Conservation (phyloP, 2,113 vertebrate genomes). For the Phylloscopus whistleri region DNA sequence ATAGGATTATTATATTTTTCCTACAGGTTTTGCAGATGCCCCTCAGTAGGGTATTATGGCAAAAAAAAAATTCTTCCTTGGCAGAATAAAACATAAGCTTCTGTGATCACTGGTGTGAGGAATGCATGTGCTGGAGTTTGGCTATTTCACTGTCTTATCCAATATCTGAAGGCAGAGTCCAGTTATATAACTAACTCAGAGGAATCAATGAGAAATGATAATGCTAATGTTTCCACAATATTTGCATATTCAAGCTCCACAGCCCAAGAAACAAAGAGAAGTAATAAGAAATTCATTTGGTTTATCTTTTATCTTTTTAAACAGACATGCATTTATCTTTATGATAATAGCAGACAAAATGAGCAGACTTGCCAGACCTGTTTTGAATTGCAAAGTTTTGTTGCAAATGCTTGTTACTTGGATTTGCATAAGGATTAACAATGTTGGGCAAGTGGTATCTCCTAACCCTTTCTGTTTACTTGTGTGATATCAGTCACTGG, state of each 20-base stretch:
- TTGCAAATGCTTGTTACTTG: not conserved
- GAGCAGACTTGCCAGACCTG: slow-evolving; percentile 24
- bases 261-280: slow-evolving; percentile 24
- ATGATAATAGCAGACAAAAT: not conserved
- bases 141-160: not conserved
- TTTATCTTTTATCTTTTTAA: slow-evolving; percentile 58
- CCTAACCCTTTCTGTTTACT: slow-evolving; percentile 11
- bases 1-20: not conserved
- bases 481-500: not conserved
- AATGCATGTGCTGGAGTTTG: not conserved
- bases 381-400: slow-evolving; percentile 24
- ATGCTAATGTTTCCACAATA: not conserved
- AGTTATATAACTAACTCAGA: not conserved
- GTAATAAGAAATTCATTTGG: slow-evolving; percentile 15
- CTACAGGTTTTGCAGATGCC: not conserved
- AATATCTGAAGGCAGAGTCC: not conserved
- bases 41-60: not conserved
- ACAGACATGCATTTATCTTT: slow-evolving; percentile 18
- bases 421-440: not conserved
- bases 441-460: not conserved
- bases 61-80: not conserved
- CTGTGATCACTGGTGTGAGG: not conserved
- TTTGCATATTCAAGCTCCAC: slow-evolving; percentile 1
- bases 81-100: not conserved
- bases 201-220: slow-evolving; percentile 5